Percentiles rank a stretch among this genome's conserved stretches.
Evolutionary conservation across 2,113 vertebrate genomes (phyloP).

Genomic region (Epinephelus moara): DNA sequence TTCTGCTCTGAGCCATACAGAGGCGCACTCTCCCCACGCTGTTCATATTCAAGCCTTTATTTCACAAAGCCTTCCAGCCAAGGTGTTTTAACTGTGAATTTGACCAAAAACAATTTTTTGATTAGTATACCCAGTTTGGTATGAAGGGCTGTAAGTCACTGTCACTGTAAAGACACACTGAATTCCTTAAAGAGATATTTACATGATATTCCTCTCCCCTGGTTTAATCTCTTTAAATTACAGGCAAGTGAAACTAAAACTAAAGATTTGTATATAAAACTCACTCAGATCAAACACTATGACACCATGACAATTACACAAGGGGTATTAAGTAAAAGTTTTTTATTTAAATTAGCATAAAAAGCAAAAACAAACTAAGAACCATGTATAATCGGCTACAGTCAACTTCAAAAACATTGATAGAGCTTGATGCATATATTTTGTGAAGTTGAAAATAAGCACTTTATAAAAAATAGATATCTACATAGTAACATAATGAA

Average conservation of each 20-base stretch:
- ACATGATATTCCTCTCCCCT: neutral
- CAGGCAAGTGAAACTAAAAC: neutral
- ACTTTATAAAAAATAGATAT: conserved; percentile 86
- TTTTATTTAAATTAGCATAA: conserved; percentile 83
- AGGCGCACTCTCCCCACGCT: conserved; percentile 39
- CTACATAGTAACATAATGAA: conserved; percentile 85
- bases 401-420: conserved; percentile 69
- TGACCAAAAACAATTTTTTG: neutral
- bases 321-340: conserved; percentile 61
- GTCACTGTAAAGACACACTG: neutral
- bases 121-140: neutral
- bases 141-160: neutral
- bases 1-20: conserved; percentile 38
- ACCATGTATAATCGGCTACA: conserved; percentile 62
- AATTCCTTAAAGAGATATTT: neutral
- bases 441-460: conserved; percentile 76
- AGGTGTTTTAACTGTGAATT: neutral
- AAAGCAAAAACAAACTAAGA: conserved; percentile 67
- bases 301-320: conserved; percentile 2
- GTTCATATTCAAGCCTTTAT: neutral
- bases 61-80: neutral
- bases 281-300: neutral
- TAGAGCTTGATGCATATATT: conserved; percentile 68
- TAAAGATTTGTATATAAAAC: neutral
- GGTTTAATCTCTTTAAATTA: neutral